Base-by-base conservation (phyloP, 1,140 invertebrate species). In the Lerema accius region DNA sequence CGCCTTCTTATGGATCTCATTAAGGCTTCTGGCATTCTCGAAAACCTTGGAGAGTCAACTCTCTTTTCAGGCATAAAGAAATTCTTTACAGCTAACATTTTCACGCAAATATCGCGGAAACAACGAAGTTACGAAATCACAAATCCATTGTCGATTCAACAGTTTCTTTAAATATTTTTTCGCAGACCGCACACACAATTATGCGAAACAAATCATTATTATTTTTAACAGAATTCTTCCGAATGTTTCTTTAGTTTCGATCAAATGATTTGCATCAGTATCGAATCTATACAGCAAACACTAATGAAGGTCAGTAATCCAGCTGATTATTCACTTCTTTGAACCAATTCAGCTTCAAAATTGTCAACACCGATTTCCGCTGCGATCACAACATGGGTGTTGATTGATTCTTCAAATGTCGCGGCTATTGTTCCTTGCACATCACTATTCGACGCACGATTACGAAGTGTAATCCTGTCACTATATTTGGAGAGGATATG, bases 41-140 rank as follows among this genome's bases (percentile, higher is more conserved):
- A 89, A 59, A 92, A 91, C 60, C 86, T 78, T 48, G 92, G 92
- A 16, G 91, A 91, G 69, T 93, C 90, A 74, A 93, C 92, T 72
- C 92, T 91, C 64, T 93, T 93, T 69, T 94, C 93, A 15, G 94
- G 93, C 82, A 94, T 90, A 73, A 94, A 93, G 82, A 94, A 94
- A 77, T 94, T 94, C 73, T 94, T 94, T 19, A 94, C 93, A 9
- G 93, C 92, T 71, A 93, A 91, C 92, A 94, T 91, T 71, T 64
- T 86, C 19, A 10, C 13, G n/a, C 43, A 11, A 43, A 61, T 19
- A 55, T 10, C 49, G 43, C 40, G 28, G 42, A 45, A 56, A 46
- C 14, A 59, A 59, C 26, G n/a, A 4, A 37, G 37, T 58, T 35
- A 59, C 28, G 0, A 59, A 59, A 59, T 37, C 42, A 59, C 42